Conservation (phyloP, 2,888 invertebrate genomes). For the Oscheius onirici region DNA sequence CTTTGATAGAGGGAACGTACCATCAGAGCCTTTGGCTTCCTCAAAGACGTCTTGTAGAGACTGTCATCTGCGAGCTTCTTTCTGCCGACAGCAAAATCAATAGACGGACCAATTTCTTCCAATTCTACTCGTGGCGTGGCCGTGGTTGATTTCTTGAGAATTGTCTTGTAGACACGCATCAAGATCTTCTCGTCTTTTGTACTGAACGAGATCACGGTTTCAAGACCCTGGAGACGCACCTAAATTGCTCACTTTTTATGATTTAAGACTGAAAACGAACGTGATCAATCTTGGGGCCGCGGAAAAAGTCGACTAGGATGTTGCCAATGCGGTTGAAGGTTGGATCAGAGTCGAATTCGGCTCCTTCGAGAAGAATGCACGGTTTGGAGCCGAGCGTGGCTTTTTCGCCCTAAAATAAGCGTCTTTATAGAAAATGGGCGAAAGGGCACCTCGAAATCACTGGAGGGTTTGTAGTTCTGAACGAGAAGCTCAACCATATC, state of each 20-base stretch:
- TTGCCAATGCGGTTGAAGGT: constrained; percentile 87
- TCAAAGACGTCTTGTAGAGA: constrained; percentile 75
- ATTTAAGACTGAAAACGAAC: constrained; percentile 13
- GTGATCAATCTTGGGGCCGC: constrained; percentile 83
- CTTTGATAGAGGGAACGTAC: constrained; percentile 25
- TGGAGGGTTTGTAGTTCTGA: constrained; percentile 80
- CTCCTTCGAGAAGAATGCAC: constrained; percentile 88
- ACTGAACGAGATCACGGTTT: constrained; percentile 90
- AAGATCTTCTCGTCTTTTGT: constrained; percentile 82
- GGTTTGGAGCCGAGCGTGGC: constrained; percentile 87
- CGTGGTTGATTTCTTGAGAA: constrained; percentile 88
- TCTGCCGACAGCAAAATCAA: constrained; percentile 84
- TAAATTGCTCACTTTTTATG: constrained; percentile 5
- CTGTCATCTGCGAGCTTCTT: constrained; percentile 89
- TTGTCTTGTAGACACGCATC: constrained; percentile 79
- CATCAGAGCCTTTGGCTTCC: constrained; percentile 52
- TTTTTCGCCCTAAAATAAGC: constrained; percentile 78
- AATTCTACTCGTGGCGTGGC: constrained; percentile 89
- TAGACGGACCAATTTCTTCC: constrained; percentile 90
- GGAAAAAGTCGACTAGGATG: constrained; percentile 88
- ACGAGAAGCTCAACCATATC: constrained; percentile 97
- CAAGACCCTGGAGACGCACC: constrained; percentile 89
- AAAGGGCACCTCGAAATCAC: constrained; percentile 64
- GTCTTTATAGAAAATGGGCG: neutral
- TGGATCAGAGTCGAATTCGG: constrained; percentile 83